Base-by-base conservation (phyloP, 2,888 invertebrate genomes). In the Pseudolycoriella hygida region DNA sequence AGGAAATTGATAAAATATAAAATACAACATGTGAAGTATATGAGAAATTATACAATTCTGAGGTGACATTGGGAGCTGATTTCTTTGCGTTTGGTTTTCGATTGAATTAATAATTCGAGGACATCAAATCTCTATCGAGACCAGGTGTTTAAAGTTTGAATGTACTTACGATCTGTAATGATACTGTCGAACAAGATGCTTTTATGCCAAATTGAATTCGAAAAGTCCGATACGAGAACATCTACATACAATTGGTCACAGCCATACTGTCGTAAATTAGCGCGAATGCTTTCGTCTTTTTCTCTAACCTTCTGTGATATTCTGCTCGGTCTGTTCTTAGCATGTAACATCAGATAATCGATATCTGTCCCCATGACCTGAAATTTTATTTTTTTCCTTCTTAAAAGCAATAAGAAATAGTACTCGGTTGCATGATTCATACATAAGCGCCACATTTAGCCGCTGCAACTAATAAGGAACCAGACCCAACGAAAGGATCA, bases 91-190 rank as follows among this genome's bases (percentile, higher is more conserved):
- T n/a, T n/a, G n/a, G n/a, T n/a, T n/a, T n/a, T n/a, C n/a, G n/a
- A n/a, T n/a, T n/a, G n/a, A n/a, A n/a, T n/a, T n/a, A n/a, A n/a
- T n/a, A n/a, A n/a, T n/a, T n/a, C n/a, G n/a, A n/a, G n/a, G n/a
- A n/a, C n/a, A n/a, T n/a, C n/a, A n/a, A n/a, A n/a, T n/a, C n/a
- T n/a, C n/a, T n/a, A n/a, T n/a, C n/a, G n/a, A n/a, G n/a, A n/a
- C n/a, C n/a, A n/a, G n/a, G n/a, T n/a, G n/a, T n/a, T n/a, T n/a
- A n/a, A n/a, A n/a, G n/a, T n/a, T n/a, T n/a, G n/a, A n/a, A n/a
- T n/a, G n/a, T n/a, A 73, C 82, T 74, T 68, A 90, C 89, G 98
- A 66, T 98, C 98, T 25, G 96, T 93, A 47, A 98, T 77, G 49
- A 98, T 90, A 30, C 88, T 83, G 67, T 98, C 94, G 56, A 97